phyloP scores from a whole-genome alignment of 1,140 invertebrate species.

The Lepidurus apus region DNA sequence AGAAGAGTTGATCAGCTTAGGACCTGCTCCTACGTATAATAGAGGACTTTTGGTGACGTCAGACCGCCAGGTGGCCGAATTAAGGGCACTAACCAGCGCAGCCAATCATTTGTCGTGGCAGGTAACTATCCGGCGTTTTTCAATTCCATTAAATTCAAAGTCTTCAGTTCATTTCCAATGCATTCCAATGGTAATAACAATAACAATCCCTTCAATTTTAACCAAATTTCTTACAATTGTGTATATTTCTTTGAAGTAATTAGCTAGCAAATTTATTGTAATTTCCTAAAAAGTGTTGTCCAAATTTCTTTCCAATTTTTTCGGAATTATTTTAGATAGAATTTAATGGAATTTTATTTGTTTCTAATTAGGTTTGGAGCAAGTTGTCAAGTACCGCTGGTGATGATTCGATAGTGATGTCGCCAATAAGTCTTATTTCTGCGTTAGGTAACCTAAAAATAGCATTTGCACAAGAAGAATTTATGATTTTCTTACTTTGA shows the following conservation, averaged over 20 bases:
- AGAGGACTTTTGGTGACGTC: constrained; percentile 30
- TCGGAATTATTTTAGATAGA: neutral
- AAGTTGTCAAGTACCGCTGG: neutral
- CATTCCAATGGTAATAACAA: no score
- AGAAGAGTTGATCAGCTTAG: neutral
- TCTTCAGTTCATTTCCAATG: no score
- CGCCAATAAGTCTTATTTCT: neutral
- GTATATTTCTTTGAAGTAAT: neutral
- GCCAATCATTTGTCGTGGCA: constrained; percentile 31
- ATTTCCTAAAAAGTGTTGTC: neutral
- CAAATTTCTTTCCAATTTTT: neutral
- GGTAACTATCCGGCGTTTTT: neutral
- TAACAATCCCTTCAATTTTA: neutral
- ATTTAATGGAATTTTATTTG: neutral
- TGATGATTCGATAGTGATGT: neutral
- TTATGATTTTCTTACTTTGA: neutral
- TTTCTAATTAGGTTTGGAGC: neutral
- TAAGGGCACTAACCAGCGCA: constrained; percentile 23
- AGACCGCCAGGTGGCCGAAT: constrained; percentile 22
- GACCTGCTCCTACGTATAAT: constrained; percentile 25
- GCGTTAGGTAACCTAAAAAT: neutral
- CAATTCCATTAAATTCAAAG: no score
- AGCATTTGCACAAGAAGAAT: neutral
- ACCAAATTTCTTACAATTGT: neutral
- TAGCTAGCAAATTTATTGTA: neutral